Conservation (phyloP, 2,888 invertebrate species). For the Lottia gigantea region DNA sequence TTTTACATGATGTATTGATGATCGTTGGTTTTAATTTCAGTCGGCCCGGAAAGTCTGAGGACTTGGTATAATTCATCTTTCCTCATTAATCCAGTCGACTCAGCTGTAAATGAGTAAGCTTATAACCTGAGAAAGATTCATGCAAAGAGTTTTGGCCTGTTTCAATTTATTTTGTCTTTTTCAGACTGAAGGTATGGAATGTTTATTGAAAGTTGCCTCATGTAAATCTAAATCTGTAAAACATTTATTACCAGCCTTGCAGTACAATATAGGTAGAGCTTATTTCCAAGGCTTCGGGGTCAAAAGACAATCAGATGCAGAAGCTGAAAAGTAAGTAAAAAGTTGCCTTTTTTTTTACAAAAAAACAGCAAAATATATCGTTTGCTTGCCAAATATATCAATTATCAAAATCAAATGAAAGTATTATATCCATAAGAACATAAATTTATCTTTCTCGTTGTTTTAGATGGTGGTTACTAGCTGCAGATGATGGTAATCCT, state of each 20-base stretch:
- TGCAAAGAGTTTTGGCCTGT: too few species aligned
- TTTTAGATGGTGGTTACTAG: slow-evolving; percentile 63
- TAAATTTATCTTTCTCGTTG: neutral
- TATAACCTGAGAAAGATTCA: too few species aligned
- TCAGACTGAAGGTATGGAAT: slow-evolving; percentile 60
- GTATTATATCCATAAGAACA: too few species aligned
- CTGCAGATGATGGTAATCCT: slow-evolving; percentile 68
- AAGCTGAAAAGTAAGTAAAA: slow-evolving; percentile 62
- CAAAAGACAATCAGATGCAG: slow-evolving; percentile 57
- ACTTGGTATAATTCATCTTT: too few species aligned
- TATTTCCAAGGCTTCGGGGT: slow-evolving; percentile 67
- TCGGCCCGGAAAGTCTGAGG: too few species aligned
- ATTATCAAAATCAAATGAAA: too few species aligned
- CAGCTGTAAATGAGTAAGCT: too few species aligned
- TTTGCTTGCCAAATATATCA: too few species aligned
- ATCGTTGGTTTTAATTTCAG: too few species aligned
- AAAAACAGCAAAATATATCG: too few species aligned
- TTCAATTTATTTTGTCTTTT: slow-evolving; percentile 20
- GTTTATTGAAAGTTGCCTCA: slow-evolving; percentile 53
- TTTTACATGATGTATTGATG: too few species aligned
- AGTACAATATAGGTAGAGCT: slow-evolving; percentile 66
- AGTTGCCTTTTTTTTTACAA: neutral
- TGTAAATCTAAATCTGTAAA: slow-evolving; percentile 45
- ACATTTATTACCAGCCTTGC: slow-evolving; percentile 59
- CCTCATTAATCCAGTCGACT: too few species aligned